Conservation (phyloP, 1,140 invertebrate genomes). For the Drosophila lacertosa region DNA sequence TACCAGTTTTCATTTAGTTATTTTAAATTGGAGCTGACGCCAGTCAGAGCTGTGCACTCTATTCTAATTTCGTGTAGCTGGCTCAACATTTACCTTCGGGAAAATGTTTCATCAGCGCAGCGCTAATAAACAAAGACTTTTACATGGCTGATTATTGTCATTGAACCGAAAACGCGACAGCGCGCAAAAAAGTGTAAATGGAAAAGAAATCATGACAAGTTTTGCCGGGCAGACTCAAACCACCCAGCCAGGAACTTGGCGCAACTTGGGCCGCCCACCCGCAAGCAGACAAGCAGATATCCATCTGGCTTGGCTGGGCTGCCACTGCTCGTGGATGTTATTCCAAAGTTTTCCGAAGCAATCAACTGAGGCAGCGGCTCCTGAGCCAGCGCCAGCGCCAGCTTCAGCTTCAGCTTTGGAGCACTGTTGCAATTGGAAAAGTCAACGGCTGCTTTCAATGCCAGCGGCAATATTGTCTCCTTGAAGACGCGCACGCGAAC, state of each 20-base stretch:
- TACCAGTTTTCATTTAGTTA: not conserved
- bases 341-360: conserved; percentile 67
- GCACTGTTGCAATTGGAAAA: conserved; percentile 69
- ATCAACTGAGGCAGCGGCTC: conserved; percentile 48
- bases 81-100: conserved; percentile 3
- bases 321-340: conserved; percentile 57
- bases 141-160: conserved; percentile 62
- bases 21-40: not conserved
- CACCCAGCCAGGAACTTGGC: not conserved
- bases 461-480: conserved; percentile 62
- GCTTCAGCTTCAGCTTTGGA: conserved; percentile 13
- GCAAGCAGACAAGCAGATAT: conserved; percentile 27
- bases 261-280: too few relatives aligned
- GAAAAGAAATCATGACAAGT: conserved; percentile 34
- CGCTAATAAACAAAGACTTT: conserved; percentile 66
- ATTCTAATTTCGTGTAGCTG: conserved; percentile 3
- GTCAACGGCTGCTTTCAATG: conserved; percentile 67
- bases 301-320: conserved; percentile 64
- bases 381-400: too few relatives aligned
- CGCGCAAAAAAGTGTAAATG: conserved; percentile 34
- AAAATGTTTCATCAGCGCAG: conserved; percentile 37
- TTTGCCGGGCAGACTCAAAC: conserved; percentile 6
- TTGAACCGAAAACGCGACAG: conserved; percentile 54
- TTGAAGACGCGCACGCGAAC: conserved; percentile 11
- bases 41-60: conserved; percentile 4